Conservation (phyloP, 2,888 invertebrate species). For the Tethea ocularis region DNA sequence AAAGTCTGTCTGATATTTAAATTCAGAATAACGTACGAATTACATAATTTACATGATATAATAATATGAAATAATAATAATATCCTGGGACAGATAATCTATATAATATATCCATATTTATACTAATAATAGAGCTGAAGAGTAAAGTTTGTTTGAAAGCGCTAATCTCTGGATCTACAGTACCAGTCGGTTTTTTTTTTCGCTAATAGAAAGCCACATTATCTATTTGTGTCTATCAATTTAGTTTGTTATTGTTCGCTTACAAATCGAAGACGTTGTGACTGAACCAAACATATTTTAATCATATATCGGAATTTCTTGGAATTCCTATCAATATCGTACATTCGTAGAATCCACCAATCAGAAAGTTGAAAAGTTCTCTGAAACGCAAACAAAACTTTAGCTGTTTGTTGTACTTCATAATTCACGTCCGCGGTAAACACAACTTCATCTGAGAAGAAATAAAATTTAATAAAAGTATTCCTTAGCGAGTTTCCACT, state of each 20-base stretch:
- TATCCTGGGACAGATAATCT: too few species aligned
- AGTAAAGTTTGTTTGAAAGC: too few species aligned
- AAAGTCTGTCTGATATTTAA: neutral
- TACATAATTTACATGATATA: neutral
- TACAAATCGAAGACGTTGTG: neutral
- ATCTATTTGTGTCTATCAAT: too few species aligned
- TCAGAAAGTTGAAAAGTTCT: neutral
- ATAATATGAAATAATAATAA: too few species aligned
- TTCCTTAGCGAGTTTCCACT: constrained; percentile 25
- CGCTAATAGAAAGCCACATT: too few species aligned
- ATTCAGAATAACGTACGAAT: neutral
- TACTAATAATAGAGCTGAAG: too few species aligned
- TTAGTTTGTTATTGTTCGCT: too few species aligned
- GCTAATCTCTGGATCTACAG: too few species aligned
- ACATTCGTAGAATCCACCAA: neutral
- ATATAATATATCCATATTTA: too few species aligned
- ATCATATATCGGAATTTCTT: neutral
- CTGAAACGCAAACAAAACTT: neutral
- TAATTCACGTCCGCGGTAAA: neutral
- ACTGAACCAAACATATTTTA: neutral
- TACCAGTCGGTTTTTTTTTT: too few species aligned
- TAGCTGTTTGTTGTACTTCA: neutral
- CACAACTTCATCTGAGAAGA: constrained; percentile 11
- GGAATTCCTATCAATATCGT: neutral
- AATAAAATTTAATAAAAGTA: constrained; percentile 36